These are phyloP conservation scores for Netelia melanura DNA, from an alignment of 2,888 invertebrate genomes.

Conservation along the genomic window DNA sequence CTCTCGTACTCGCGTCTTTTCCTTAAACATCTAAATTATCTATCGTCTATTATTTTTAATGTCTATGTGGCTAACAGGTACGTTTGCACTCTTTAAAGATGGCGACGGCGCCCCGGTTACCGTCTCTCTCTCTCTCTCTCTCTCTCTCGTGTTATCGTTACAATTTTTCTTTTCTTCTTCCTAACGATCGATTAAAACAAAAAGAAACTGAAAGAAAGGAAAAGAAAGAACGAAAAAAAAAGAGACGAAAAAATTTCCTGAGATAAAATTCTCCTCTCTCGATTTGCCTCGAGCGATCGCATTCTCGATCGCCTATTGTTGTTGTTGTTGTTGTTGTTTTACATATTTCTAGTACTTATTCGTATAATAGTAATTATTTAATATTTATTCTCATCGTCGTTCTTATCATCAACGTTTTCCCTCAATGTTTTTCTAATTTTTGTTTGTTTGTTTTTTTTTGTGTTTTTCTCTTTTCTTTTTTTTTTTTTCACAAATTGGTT, in stretches of 20 bases:
- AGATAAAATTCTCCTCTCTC: conserved; percentile 48
- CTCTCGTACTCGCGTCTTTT: conserved; percentile 52
- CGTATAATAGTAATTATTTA: conserved; percentile 21
- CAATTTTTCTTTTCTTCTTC: conserved; percentile 8
- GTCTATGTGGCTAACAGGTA: conserved; percentile 82
- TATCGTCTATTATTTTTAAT: conserved; percentile 74
- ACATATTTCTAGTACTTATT: conserved; percentile 12
- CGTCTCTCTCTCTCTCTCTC: conserved; percentile 18
- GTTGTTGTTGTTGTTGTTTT: not conserved
- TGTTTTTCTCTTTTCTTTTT: conserved; percentile 5
- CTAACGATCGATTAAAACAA: conserved; percentile 35
- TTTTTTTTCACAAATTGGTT: conserved; percentile 26
- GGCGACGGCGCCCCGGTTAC: conserved; percentile 61
- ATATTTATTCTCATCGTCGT: conserved; percentile 3
- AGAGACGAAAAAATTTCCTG: conserved; percentile 47
- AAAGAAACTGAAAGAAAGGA: conserved; percentile 7
- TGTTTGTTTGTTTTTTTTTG: conserved; percentile 18
- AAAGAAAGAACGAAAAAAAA: conserved; percentile 32
- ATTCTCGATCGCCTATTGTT: conserved; percentile 22
- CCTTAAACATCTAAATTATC: conserved; percentile 46
- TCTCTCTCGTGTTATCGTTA: conserved; percentile 14
- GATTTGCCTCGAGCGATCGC: not conserved
- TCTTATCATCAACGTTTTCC: conserved; percentile 1
- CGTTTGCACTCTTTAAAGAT: conserved; percentile 79
- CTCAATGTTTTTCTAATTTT: no score